A percentile compares a stretch with the other conserved stretches of the same genome.
phyloP scores from a whole-genome alignment of 1,140 invertebrate species.

The Leptopilina clavipes region DNA sequence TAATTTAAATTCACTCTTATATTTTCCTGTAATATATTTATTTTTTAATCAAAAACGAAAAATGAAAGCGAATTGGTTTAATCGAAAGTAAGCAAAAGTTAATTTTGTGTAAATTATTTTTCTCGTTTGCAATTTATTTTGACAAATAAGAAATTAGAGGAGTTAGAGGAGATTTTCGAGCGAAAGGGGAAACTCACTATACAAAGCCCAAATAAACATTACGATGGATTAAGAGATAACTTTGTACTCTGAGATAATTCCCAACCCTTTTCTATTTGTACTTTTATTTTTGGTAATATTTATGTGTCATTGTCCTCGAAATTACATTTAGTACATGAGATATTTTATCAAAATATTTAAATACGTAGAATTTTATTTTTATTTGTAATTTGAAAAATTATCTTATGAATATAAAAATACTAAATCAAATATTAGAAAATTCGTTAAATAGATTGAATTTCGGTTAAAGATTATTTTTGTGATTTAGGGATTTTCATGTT shows the following conservation, averaged over 20 bases:
- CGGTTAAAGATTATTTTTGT: too few relatives aligned
- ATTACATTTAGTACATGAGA: background rate
- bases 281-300: background rate
- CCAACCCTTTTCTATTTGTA: background rate
- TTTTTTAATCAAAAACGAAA: slow-evolving; percentile 36
- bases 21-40: slow-evolving; percentile 51
- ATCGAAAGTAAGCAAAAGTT: background rate
- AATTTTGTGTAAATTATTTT: background rate
- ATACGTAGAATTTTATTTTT: background rate
- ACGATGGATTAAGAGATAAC: background rate
- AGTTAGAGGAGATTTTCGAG: background rate
- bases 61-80: too few relatives aligned
- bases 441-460: too few relatives aligned
- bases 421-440: too few relatives aligned
- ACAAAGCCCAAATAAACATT: background rate
- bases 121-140: background rate
- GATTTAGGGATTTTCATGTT: too few relatives aligned
- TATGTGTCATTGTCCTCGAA: background rate
- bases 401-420: too few relatives aligned
- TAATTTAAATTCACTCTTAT: too few relatives aligned
- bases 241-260: background rate
- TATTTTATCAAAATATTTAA: background rate
- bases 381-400: too few relatives aligned
- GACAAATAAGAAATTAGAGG: background rate
- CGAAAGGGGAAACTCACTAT: background rate